Conservation (phyloP, 2,113 vertebrate genomes). For the Myiozetetes cayanensis region DNA sequence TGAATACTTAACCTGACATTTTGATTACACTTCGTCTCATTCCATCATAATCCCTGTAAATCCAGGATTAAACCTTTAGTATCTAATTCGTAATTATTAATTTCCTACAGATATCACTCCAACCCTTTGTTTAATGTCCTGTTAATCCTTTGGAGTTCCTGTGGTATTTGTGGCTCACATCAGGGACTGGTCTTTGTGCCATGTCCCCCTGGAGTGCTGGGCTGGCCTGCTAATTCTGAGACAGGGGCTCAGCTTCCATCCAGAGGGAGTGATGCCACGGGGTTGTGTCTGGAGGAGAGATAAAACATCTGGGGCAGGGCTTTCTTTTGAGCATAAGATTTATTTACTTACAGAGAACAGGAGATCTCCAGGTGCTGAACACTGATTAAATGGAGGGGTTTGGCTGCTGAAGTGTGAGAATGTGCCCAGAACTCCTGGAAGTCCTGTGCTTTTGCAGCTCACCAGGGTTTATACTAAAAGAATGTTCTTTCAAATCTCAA, state of each 20-base stretch:
- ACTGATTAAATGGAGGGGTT: background rate
- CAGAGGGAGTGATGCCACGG: background rate
- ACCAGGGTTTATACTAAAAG: background rate
- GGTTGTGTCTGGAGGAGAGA: background rate
- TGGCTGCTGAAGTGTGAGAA: background rate
- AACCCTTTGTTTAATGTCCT: background rate
- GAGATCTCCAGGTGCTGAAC: background rate
- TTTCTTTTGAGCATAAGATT: background rate
- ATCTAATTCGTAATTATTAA: conserved; percentile 43
- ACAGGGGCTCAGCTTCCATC: fast-evolving
- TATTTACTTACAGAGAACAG: background rate
- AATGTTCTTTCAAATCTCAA: background rate
- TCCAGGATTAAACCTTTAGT: conserved; percentile 15
- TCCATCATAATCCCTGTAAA: background rate
- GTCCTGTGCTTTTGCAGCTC: background rate
- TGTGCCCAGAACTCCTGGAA: too few relatives aligned
- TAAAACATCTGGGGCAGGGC: background rate
- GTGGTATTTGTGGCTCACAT: background rate
- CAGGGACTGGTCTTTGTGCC: background rate
- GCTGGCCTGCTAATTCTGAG: background rate
- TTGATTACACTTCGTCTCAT: background rate
- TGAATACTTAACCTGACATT: background rate
- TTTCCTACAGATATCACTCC: background rate
- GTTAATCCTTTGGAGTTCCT: background rate
- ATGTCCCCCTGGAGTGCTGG: background rate